phyloP scores from a whole-genome alignment of 2,888 invertebrate species.

The Hedya salicella region DNA sequence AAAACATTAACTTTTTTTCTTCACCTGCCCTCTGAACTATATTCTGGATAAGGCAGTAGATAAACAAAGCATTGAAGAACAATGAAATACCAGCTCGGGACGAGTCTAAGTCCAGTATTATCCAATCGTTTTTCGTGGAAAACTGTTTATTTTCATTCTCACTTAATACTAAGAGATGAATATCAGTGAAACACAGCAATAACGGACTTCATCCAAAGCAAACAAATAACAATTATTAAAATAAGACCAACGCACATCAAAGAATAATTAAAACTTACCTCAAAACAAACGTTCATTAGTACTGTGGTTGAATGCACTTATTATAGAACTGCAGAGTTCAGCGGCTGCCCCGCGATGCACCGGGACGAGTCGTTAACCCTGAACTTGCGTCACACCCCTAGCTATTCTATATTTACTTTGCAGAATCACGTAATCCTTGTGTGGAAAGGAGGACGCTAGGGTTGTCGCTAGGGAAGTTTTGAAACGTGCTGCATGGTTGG shows the following conservation, averaged over 20 bases:
- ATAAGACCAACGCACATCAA: conserved; percentile 3
- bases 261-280: conserved; percentile 45
- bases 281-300: conserved; percentile 29
- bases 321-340: conserved; percentile 47
- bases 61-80: too few relatives aligned
- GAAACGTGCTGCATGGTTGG: background rate
- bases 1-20: too few relatives aligned
- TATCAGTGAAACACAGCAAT: too few relatives aligned
- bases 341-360: conserved; percentile 57
- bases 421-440: conserved; percentile 36
- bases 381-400: conserved; percentile 55
- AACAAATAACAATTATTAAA: background rate
- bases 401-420: conserved; percentile 38
- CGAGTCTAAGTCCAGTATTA: too few relatives aligned
- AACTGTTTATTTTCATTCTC: too few relatives aligned
- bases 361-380: conserved; percentile 64
- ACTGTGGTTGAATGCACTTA: conserved; percentile 64
- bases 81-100: too few relatives aligned
- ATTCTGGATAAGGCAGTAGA: too few relatives aligned
- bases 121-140: too few relatives aligned
- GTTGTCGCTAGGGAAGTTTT: conserved; percentile 18
- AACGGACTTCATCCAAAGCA: too few relatives aligned
- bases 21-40: too few relatives aligned
- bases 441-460: conserved; percentile 26
- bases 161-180: too few relatives aligned